Base-by-base conservation (phyloP, 2,888 invertebrate genomes). In the Neria commutata region DNA sequence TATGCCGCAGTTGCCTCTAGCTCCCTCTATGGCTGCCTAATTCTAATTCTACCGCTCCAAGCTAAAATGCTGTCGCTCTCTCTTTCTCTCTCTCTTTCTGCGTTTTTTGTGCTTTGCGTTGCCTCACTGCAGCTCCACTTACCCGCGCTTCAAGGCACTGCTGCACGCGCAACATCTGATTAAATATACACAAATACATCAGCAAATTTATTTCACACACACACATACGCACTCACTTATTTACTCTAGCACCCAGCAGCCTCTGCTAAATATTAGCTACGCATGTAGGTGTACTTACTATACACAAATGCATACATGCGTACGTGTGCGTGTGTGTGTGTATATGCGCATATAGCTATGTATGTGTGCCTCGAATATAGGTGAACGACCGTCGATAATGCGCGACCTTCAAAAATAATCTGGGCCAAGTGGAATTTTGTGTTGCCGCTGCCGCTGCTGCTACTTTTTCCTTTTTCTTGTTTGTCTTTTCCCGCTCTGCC, bases 351-450 rank as follows among this genome's bases (percentile, higher is more conserved):
- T 75, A 71, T 72, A 77, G n/a, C n/a, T n/a, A n/a, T n/a, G n/a
- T n/a, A n/a, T n/a, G n/a, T n/a, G n/a, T n/a, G n/a, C n/a, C n/a
- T n/a, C n/a, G n/a, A n/a, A n/a, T 75, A 71, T 77, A 75, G 81
- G 81, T 81, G 81, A 81, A 81, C 78, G 81, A 80, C 81, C 81
- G 80, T 72, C 74, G 78, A 77, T 75, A 79, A 75, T 69, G 67
- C 68, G 70, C 75, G 80, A 80, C 81, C 81, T 81, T 81, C 80
- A 81, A 76, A 73, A 75, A 77, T 76, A 79, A 81, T 81, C 81
- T 81, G 81, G 81, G 81, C 81, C 81, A 81, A 81, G 77, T 80
- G 77, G 75, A 78, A 79, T 75, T 69, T 70, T 67, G 66, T 73
- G 65, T 65, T 60, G 54, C 57, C 61, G 50, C 45, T 59, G 56